Evolutionary conservation across 2,888 invertebrate species (phyloP), one percentile per base, ranked within the genome.

Genomic region (Drosophila peninsularis): DNA sequence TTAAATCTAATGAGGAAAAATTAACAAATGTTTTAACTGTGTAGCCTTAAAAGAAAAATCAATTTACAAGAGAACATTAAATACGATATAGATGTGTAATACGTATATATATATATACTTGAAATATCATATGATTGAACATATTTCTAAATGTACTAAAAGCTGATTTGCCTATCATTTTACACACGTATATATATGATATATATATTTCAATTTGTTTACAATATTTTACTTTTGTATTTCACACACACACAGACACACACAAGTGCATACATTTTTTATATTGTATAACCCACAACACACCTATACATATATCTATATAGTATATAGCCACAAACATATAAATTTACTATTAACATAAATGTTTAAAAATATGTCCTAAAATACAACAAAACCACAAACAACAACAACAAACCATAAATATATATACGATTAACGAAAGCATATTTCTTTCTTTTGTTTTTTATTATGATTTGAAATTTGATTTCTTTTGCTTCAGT

Each of bases 1-100:
- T 75, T 75, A 52, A 52, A 52, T 4, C 11, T 17, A 27, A 52
- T 6, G 37, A 10, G 11, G 24, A 24, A 62, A 65, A 53, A 17
- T 56, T 53, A 52, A 34, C 19, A 74, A 77, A 78, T 49, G 78
- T 82, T 82, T 82, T 85, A 82, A 82, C 82, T 84, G 86, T 85
- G 82, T 82, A 82, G 82, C 80, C 86, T 82, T 85, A 80, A 85
- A 45, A 27, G 21, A 27, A 27, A 70, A 71, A 78, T 82, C 77
- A 66, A 82, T 80, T 82, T 82, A 77, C 82, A 85, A 78, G 68
- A 45, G 49, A 68, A 76, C 58, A 56, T 52, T 44, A 60, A 69
- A 63, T 54, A 64, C 58, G 5, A 37, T 62, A 34, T 34, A 17
- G 17, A 65, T 63, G 39, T 75, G 61, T 60, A 47, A 71, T 57